These are phyloP conservation scores for Dasysyrphus albostriatus DNA, from an alignment of 2,888 invertebrate species.

Conservation along the genomic window DNA sequence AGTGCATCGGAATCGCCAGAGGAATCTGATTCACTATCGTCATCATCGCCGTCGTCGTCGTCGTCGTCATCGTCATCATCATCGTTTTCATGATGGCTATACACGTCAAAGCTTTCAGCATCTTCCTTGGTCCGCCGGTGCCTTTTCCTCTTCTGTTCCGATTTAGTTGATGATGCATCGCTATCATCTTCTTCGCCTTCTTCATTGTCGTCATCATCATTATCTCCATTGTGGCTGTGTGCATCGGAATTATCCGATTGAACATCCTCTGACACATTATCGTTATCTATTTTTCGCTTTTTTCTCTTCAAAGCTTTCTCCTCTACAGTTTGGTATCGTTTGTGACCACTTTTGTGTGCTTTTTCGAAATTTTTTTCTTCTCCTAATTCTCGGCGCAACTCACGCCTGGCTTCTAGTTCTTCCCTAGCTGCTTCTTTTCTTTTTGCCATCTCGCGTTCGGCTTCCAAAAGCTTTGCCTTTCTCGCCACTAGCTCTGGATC, in stretches of 20 bases:
- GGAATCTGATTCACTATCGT: slow-evolving; percentile 84
- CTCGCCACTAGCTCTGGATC: slow-evolving; percentile 86
- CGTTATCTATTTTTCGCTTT: slow-evolving; percentile 76
- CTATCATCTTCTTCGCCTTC: slow-evolving; percentile 78
- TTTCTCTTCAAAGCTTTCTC: slow-evolving; percentile 69
- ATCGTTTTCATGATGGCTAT: slow-evolving; percentile 84
- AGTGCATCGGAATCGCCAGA: slow-evolving; percentile 81
- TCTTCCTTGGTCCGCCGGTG: slow-evolving; percentile 82
- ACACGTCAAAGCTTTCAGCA: slow-evolving; percentile 75
- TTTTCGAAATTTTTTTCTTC: slow-evolving; percentile 37
- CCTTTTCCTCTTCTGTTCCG: slow-evolving; percentile 77
- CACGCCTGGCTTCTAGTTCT: slow-evolving; percentile 90
- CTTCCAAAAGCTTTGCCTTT: slow-evolving; percentile 88
- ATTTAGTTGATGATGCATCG: slow-evolving; percentile 74
- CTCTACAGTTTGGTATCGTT: slow-evolving; percentile 78
- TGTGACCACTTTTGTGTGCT: slow-evolving; percentile 57
- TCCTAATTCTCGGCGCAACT: slow-evolving; percentile 82
- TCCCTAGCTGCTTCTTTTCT: slow-evolving; percentile 90
- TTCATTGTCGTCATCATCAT: slow-evolving; percentile 46
- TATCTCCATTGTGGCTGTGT: slow-evolving; percentile 44
- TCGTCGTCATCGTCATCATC: slow-evolving; percentile 81
- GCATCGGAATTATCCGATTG: slow-evolving; percentile 70
- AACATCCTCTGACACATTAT: slow-evolving; percentile 32
- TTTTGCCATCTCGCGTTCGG: slow-evolving; percentile 90
- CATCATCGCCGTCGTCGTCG: slow-evolving; percentile 82